Base-by-base conservation (phyloP, 2,888 invertebrate genomes). In the Prostheceraeus crozeri region DNA sequence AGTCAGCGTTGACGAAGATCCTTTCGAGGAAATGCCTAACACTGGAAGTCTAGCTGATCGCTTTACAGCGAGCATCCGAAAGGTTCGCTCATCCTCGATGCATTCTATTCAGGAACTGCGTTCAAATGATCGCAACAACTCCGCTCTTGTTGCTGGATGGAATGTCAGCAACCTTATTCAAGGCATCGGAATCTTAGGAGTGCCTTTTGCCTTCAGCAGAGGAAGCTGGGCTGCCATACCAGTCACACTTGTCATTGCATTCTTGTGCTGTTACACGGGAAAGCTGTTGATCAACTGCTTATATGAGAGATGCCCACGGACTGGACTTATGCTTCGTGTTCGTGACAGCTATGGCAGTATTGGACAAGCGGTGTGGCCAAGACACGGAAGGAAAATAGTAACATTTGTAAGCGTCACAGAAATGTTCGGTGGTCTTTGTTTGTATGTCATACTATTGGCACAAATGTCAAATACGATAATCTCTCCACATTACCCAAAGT, bases 141-240 rank as follows among this genome's bases (percentile, higher is more conserved):
- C 59, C 21, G 23, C 59, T 10, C 11, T 58, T 16, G 59, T 61
- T 2, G 60, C 60, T 10, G 57, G 51, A 8, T 57, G 57, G 57
- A 57, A 51, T 28, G 30, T 57, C 23, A 28, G 23, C 25, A 57
- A 57, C 16, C 14, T 57, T 6, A 57, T 57, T 27, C 57, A 28
- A 14, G 57, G 57, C 4, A 53, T 57, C n/a, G 57, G 57, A 23
- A 57, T 57, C 14, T 30, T 57, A n/a, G 57, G 57, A 3, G 28
- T 57, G 10, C 57, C 57, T 10, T 57, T 8, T 57, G 21, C 57
- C 3, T 21, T 57, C 28, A 14, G 21, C 25, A 53, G 21, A 27
- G 57, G 51, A 3, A 53, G 57, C n/a, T 53, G 46, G 57, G 14
- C 53, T 19, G 57, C 25, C 10, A 27, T 57, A 10, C 8, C 19